phyloP scores from a whole-genome alignment of 2,797 vertebrate species.

The Euphonia xanthogaster region DNA sequence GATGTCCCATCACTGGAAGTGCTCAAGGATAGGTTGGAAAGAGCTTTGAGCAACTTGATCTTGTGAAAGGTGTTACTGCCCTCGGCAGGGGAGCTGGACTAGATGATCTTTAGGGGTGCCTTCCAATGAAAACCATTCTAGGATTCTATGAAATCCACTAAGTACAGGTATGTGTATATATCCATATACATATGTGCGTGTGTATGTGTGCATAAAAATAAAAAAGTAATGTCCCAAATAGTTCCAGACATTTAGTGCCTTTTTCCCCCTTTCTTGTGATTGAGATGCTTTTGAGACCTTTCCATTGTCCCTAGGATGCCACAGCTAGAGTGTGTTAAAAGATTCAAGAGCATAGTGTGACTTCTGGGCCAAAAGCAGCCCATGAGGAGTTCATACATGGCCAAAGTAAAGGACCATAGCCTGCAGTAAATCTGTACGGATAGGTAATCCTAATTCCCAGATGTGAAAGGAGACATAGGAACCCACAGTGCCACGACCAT shows the following conservation, averaged over 20 bases:
- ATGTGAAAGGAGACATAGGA: background rate
- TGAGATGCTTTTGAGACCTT: background rate
- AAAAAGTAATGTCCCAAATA: background rate
- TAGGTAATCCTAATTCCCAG: background rate
- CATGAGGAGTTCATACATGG: background rate
- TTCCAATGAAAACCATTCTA: background rate
- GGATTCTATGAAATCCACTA: background rate
- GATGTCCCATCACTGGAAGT: background rate
- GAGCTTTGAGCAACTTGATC: background rate
- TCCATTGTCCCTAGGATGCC: background rate
- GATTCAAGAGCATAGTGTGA: background rate
- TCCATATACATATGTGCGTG: too few relatives aligned
- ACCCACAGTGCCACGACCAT: background rate
- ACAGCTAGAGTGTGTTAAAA: background rate
- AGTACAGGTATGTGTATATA: background rate
- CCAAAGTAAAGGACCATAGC: background rate
- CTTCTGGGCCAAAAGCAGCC: background rate
- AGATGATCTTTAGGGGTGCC: background rate
- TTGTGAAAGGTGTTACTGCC: background rate
- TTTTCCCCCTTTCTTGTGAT: background rate
- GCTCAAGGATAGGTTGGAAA: background rate
- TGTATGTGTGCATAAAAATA: background rate
- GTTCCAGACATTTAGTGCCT: background rate
- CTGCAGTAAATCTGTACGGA: background rate
- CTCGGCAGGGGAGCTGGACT: background rate